These are phyloP conservation scores for Erpornis zantholeuca DNA, from an alignment of 2,113 vertebrate genomes.

Conservation along the genomic window DNA sequence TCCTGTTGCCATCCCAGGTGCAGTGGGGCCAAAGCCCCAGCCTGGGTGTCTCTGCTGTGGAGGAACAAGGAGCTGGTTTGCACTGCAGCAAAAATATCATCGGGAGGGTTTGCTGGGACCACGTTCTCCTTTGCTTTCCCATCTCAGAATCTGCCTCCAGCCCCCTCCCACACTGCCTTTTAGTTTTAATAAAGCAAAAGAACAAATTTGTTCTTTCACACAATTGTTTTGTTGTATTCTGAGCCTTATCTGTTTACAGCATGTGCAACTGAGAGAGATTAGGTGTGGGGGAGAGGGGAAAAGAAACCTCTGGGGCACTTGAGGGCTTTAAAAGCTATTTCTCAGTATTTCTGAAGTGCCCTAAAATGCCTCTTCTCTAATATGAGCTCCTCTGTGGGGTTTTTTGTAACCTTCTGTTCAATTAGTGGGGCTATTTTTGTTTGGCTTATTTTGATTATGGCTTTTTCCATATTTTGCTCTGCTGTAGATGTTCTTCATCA, in stretches of 20 bases:
- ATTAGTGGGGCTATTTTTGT: neutral
- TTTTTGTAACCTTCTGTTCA: neutral
- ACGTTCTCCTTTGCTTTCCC: neutral
- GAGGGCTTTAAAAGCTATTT: slow-evolving; percentile 53
- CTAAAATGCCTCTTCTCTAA: neutral
- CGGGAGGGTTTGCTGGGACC: neutral
- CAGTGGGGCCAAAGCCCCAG: neutral
- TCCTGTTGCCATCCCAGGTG: neutral
- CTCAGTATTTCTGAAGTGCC: neutral
- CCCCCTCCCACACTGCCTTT: neutral
- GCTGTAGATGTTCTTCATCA: neutral
- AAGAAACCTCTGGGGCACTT: neutral
- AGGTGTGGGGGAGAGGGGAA: neutral
- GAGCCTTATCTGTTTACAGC: neutral
- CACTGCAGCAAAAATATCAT: neutral
- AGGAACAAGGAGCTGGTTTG: neutral
- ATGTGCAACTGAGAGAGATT: neutral
- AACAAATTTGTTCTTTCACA: neutral
- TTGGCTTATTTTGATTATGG: neutral
- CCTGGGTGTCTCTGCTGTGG: neutral
- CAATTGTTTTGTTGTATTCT: neutral
- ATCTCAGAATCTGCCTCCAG: neutral
- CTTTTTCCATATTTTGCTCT: neutral
- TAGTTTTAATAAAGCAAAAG: neutral
- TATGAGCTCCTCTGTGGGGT: neutral